Base-by-base conservation (phyloP, 2,113 vertebrate species). In the Condylura cristata region DNA sequence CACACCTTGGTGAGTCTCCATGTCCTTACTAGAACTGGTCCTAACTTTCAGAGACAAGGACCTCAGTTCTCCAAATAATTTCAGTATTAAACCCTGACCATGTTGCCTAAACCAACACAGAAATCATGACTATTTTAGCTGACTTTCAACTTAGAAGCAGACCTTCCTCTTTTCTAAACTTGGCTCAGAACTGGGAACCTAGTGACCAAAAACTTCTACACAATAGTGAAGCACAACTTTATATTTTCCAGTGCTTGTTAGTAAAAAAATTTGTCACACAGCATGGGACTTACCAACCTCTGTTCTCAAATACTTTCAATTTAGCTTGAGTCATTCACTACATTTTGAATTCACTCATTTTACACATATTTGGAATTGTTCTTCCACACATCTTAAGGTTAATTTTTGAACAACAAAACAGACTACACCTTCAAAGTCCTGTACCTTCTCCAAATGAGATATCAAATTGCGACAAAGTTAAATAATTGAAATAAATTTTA, bases 371-470 rank as follows among this genome's bases (percentile, higher is more conserved):
- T 32, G 85, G 70, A 80, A 91, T 12, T 83, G 91, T 60, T 81
- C 60, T 95, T 74, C 14, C 17, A 65, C 84, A 92, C 75, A 83
- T 68, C 22, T 65, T 37, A 66, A 61, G 2, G 46, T 83, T 80
- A 72, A 94, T 89, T 89, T 86, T 68, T 95, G 58, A 61, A 11
- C n/a, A 37, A 56, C 12, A 80, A 84, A 78, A 90, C 2, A 88
- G 51, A 13, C 1, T 30, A 8, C 85, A 87, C 87, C 86, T 76
- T 79, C 66, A 83, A 89, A 60, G 5, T 0, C 10, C 39, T 28
- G 34, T 34, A 86, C 5, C 46, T 51, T 51, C 68, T 89, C 39
- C 39, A 83, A 72, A 82, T 86, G 2, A 8, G 34, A n/a, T n/a
- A n/a, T n/a, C n/a, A n/a, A n/a, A n/a, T n/a, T n/a, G n/a, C n/a